Evolutionary conservation across 1,140 invertebrate species (phyloP).

Genomic region (Eupristina koningsbergeri): DNA sequence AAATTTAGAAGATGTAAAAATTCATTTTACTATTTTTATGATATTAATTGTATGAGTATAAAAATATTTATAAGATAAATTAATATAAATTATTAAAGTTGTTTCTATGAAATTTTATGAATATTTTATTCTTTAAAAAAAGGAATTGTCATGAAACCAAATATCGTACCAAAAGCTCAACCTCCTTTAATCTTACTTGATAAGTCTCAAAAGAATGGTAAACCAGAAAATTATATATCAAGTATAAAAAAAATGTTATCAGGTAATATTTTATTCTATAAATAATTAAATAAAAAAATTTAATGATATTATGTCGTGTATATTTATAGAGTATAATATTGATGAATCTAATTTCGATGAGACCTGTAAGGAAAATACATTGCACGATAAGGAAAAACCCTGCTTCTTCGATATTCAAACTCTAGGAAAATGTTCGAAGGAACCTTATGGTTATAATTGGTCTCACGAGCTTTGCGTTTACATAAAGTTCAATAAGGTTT

Average conservation of each 20-base stretch:
- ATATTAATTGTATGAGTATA: too few species aligned
- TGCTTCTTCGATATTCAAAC: conserved; percentile 60
- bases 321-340: conserved; percentile 55
- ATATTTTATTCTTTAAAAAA: not conserved
- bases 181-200: conserved; percentile 58
- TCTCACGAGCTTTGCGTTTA: conserved; percentile 82
- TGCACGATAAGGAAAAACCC: conserved; percentile 44
- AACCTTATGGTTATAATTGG: conserved; percentile 79
- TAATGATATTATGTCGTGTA: not conserved
- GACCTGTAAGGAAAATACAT: conserved; percentile 38
- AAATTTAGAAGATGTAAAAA: too few species aligned
- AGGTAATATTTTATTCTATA: conserved; percentile 49
- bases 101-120: too few species aligned
- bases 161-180: conserved; percentile 43
- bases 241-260: conserved; percentile 53
- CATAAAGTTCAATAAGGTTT: conserved; percentile 86
- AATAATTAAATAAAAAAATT: not conserved
- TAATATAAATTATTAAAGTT: too few species aligned
- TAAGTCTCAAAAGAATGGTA: conserved; percentile 21
- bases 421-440: conserved; percentile 56
- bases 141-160: conserved; percentile 62
- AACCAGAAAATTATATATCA: conserved; percentile 51
- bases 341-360: conserved; percentile 52
- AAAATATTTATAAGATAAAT: too few species aligned
- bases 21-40: too few species aligned